These are phyloP conservation scores for Manacus vitellinus DNA, from an alignment of 2,113 vertebrate genomes.

Conservation along the genomic window DNA sequence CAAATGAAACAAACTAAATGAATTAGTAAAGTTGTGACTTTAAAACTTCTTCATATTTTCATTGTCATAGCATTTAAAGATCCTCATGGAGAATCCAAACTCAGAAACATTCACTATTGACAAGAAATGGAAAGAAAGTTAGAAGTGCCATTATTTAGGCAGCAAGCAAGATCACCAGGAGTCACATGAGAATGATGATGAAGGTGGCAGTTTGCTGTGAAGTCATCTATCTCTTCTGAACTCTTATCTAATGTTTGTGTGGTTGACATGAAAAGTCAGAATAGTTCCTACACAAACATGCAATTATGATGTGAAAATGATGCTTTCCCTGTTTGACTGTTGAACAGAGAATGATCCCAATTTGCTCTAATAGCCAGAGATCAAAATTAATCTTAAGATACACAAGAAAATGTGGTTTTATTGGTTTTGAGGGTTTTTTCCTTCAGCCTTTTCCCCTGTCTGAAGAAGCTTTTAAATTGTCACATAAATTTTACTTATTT, in stretches of 20 bases:
- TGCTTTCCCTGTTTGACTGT: neutral
- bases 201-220: neutral
- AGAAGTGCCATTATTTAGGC: neutral
- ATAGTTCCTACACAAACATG: neutral
- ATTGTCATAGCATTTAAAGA: neutral
- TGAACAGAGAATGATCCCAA: neutral
- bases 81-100: neutral
- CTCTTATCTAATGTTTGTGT: neutral
- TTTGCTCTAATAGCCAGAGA: neutral
- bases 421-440: neutral
- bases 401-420: neutral
- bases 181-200: neutral
- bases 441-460: neutral
- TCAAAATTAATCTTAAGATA: neutral
- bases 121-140: neutral
- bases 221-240: neutral
- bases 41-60: neutral
- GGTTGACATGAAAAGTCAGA: neutral
- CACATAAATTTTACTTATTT: slow-evolving; percentile 48
- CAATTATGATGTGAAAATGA: neutral
- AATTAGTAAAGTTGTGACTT: neutral
- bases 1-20: neutral
- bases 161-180: neutral
- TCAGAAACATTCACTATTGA: neutral
- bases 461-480: slow-evolving; percentile 42